Base-by-base conservation (phyloP, 2,113 vertebrate genomes). In the Amia ocellicauda region DNA sequence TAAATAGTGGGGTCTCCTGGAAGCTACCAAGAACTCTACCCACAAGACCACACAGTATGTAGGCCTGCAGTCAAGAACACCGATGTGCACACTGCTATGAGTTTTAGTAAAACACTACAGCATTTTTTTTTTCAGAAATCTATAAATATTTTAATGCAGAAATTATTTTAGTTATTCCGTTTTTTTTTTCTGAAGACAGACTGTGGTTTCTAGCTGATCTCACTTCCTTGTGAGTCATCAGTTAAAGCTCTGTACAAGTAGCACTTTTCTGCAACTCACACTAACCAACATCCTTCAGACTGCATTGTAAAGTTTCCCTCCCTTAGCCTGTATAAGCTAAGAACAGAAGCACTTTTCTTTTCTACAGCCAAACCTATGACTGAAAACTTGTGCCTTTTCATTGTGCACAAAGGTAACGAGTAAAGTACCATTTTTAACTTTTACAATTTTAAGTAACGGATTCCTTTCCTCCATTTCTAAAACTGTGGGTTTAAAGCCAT, bases 211-310 rank as follows among this genome's bases (percentile, higher is more conserved):
- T 60, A 14, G 51, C 62, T 58, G 42, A 7, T 84, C 80, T 90
- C 87, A 91, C 88, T 93, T 93, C 90, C 90, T 80, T 81, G 76
- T 88, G 80, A 89, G 82, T 89, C 86, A 86, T 82, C 69, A 63
- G 2, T 65, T 72, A 55, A 77, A 64, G 47, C 13, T 17, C 60
- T 53, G 71, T 58, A 67, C 9, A 24, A 51, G 19, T 29, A 29
- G 61, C 5, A n/a, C 62, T 42, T 57, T 69, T 36, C 64, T 58
- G 58, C 28, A 36, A 42, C 53, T 63, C 27, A 27, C 62, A 42
- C 61, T 71, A 69, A 74, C 43, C 24, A 74, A 78, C 75, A 78
- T 79, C 79, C 79, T 80, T 58, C 69, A 40, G 45, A 66, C 50
- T 58, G 62, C 71, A 72, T 70, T 74, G 62, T 24, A n/a, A 49